Evolutionary conservation across 2,888 invertebrate species (phyloP).

Genomic region (Melanostoma scalare): DNA sequence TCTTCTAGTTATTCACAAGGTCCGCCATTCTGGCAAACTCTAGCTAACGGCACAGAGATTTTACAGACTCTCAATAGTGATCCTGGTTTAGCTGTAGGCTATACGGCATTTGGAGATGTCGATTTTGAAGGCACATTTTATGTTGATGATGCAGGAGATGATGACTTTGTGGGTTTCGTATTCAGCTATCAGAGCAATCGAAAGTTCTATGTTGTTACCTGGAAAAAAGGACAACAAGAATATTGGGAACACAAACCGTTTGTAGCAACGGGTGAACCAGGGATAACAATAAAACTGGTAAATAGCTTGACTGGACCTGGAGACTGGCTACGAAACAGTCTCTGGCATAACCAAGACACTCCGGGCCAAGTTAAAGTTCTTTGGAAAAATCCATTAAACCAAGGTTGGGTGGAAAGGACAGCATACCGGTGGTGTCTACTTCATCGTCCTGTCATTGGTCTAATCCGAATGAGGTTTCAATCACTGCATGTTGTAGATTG

Average conservation of each 20-base stretch:
- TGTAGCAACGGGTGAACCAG: constrained; percentile 93
- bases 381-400: constrained; percentile 96
- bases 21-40: constrained; percentile 95
- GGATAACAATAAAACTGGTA: constrained; percentile 95
- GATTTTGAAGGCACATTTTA: constrained; percentile 96
- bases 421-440: constrained; percentile 96
- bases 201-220: constrained; percentile 98
- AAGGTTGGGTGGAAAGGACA: constrained; percentile 95
- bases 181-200: constrained; percentile 95
- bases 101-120: constrained; percentile 93
- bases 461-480: constrained; percentile 88
- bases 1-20: constrained; percentile 96
- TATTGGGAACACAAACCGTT: constrained; percentile 97
- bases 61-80: constrained; percentile 97
- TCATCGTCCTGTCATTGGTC: constrained; percentile 94
- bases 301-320: constrained; percentile 96
- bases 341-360: constrained; percentile 97
- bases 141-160: constrained; percentile 94
- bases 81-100: constrained; percentile 96
- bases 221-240: constrained; percentile 96
- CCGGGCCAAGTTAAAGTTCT: constrained; percentile 91
- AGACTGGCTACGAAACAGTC: constrained; percentile 92
- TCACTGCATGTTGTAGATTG: too few species aligned
- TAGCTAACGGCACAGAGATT: constrained; percentile 95
- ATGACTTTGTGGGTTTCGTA: constrained; percentile 98